Evolutionary conservation across 2,797 vertebrate genomes (phyloP).

Genomic region (Amblyopsis hoosieri): DNA sequence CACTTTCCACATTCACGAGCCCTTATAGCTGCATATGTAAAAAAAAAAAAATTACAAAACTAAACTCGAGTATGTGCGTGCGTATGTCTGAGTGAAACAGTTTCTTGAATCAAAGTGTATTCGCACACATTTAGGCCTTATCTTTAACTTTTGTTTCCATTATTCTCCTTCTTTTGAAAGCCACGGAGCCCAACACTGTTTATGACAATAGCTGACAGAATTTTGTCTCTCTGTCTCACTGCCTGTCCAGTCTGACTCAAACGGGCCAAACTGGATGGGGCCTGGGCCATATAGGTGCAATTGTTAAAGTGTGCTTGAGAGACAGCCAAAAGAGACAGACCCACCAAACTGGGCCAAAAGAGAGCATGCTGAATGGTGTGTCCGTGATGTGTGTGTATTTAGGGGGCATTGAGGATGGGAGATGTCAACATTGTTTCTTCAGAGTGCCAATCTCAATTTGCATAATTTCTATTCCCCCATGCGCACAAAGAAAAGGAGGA

Average conservation of each 20-base stretch:
- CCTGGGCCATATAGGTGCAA: slow-evolving; percentile 49
- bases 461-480: slow-evolving; percentile 74
- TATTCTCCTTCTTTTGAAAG: slow-evolving; percentile 36
- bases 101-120: slow-evolving; percentile 32
- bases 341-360: slow-evolving; percentile 65
- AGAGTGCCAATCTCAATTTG: slow-evolving; percentile 74
- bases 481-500: slow-evolving; percentile 70
- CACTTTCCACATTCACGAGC: not conserved
- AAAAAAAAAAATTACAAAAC: not conserved
- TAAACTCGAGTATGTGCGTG: slow-evolving; percentile 25
- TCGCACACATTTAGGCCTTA: slow-evolving; percentile 33
- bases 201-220: slow-evolving; percentile 65
- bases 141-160: slow-evolving; percentile 43
- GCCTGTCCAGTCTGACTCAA: slow-evolving; percentile 60
- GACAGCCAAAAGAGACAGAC: slow-evolving; percentile 76
- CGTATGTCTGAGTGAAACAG: not conserved
- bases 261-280: slow-evolving; percentile 47
- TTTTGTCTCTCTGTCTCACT: slow-evolving; percentile 62
- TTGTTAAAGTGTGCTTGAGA: slow-evolving; percentile 73
- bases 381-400: slow-evolving; percentile 61
- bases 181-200: slow-evolving; percentile 64
- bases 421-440: slow-evolving; percentile 78
- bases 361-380: slow-evolving; percentile 59
- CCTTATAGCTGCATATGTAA: not conserved
- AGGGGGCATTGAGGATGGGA: slow-evolving; percentile 70